phyloP scores from a whole-genome alignment of 2,797 vertebrate species.

The Sebastes umbrosus region DNA sequence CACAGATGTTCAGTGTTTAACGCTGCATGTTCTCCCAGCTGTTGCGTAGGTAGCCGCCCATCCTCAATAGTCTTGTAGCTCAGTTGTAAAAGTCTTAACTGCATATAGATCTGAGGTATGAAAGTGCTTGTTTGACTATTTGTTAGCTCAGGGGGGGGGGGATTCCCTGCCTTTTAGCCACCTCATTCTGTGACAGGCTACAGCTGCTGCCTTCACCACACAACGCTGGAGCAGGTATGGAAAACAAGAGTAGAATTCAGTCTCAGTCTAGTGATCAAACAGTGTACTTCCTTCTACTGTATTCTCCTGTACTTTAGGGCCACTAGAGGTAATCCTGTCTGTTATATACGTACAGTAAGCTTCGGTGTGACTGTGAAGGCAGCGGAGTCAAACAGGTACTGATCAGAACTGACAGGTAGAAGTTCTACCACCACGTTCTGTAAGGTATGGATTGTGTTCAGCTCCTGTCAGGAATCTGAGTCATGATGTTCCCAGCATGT shows the following conservation, averaged over 20 bases:
- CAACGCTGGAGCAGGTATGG: not conserved
- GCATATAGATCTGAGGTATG: not conserved
- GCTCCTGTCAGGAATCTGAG: not conserved
- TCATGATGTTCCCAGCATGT: not conserved
- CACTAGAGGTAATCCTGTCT: conserved; percentile 6
- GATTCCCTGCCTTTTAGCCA: not conserved
- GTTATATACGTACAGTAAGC: conserved; percentile 7
- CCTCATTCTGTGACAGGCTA: not conserved
- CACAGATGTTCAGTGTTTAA: not conserved
- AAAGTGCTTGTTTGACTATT: not conserved
- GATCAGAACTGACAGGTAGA: conserved; percentile 2
- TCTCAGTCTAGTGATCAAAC: not conserved
- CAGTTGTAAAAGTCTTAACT: not conserved
- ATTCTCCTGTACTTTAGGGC: not conserved
- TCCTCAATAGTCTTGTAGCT: not conserved
- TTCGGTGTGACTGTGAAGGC: conserved; percentile 2
- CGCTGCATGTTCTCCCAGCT: not conserved
- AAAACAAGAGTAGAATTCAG: not conserved
- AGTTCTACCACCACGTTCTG: not conserved
- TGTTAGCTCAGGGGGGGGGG: not conserved
- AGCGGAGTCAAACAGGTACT: conserved; percentile 20
- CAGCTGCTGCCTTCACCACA: not conserved
- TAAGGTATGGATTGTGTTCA: not conserved
- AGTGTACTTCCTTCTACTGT: not conserved
- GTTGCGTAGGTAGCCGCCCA: not conserved